These are phyloP conservation scores for Danio aesculapii DNA, from an alignment of 2,797 vertebrate species.

Conservation along the genomic window DNA sequence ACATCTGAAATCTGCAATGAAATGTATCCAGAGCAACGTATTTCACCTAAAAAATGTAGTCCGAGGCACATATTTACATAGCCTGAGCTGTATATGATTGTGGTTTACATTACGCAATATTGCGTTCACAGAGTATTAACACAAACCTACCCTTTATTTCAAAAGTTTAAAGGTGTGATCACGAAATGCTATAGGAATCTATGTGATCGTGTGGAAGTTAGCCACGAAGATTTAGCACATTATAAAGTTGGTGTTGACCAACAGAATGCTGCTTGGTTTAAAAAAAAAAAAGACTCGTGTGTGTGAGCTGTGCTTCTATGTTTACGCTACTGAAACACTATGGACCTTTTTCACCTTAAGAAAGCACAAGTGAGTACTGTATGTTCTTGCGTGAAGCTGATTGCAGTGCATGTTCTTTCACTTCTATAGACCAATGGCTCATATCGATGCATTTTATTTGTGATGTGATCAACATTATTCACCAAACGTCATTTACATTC, in stretches of 20 bases:
- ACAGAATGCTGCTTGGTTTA: too few species aligned
- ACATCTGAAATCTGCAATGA: too few species aligned
- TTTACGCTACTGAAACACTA: background rate
- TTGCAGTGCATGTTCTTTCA: constrained; percentile 55
- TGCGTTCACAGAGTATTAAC: constrained; percentile 31
- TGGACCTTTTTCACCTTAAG: constrained; percentile 9
- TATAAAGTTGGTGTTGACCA: too few species aligned
- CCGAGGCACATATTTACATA: too few species aligned
- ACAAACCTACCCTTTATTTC: constrained; percentile 37
- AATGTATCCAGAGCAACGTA: too few species aligned
- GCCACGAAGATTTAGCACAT: too few species aligned
- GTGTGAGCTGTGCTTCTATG: background rate
- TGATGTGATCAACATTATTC: constrained; percentile 64
- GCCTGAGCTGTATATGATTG: background rate
- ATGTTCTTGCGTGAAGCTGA: constrained; percentile 34
- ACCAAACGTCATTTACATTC: constrained; percentile 37
- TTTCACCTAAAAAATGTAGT: too few species aligned
- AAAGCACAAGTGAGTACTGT: constrained; percentile 31
- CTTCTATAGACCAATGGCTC: constrained; percentile 41
- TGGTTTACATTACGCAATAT: constrained; percentile 36
- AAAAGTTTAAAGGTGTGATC: constrained; percentile 18
- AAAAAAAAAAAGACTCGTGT: background rate
- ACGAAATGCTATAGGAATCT: too few species aligned
- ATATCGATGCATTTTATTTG: constrained; percentile 41
- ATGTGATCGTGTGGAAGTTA: too few species aligned